phyloP scores from a whole-genome alignment of 2,888 invertebrate genomes.

The Chydorus sphaericus region DNA sequence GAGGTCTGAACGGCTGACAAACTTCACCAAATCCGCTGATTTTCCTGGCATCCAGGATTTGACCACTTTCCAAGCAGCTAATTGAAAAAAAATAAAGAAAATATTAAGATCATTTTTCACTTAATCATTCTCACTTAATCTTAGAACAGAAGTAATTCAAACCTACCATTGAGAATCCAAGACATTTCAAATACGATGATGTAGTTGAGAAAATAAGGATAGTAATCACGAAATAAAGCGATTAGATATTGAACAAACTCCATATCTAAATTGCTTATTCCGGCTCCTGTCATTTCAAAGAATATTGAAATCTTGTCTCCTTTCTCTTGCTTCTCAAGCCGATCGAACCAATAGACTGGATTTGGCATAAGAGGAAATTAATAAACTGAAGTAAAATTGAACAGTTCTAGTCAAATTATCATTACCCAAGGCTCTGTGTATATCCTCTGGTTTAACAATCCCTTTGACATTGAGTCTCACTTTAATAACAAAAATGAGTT shows the following conservation, averaged over 20 bases:
- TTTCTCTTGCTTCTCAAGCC: slow-evolving; percentile 42
- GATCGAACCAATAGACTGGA: slow-evolving; percentile 2
- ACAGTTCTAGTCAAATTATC: slow-evolving; percentile 63
- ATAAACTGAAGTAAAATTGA: slow-evolving; percentile 18
- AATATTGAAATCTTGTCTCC: slow-evolving; percentile 66
- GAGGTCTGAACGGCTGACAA: slow-evolving; percentile 57
- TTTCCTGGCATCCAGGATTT: slow-evolving; percentile 73
- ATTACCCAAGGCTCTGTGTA: slow-evolving; percentile 67
- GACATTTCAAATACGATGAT: slow-evolving; percentile 87
- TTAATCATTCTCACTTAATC: not conserved
- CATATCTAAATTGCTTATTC: slow-evolving; percentile 77
- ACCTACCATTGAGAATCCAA: slow-evolving; percentile 72
- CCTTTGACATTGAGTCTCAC: slow-evolving; percentile 68
- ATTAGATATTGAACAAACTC: slow-evolving; percentile 79
- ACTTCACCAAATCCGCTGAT: slow-evolving; percentile 75
- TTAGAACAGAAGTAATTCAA: too few species aligned
- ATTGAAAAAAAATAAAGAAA: not conserved
- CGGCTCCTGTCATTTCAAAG: slow-evolving; percentile 81
- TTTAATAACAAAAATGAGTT: slow-evolving; percentile 58
- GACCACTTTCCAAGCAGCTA: slow-evolving; percentile 80
- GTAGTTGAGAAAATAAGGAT: slow-evolving; percentile 73
- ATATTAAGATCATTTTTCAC: not conserved
- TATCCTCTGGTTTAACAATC: slow-evolving; percentile 51
- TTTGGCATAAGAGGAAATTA: not conserved
- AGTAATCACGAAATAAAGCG: slow-evolving; percentile 69